Evolutionary conservation across 2,888 invertebrate genomes (phyloP), one percentile per base, ranked within the genome.

Genomic region (Sinopyrophorus schimmeli): DNA sequence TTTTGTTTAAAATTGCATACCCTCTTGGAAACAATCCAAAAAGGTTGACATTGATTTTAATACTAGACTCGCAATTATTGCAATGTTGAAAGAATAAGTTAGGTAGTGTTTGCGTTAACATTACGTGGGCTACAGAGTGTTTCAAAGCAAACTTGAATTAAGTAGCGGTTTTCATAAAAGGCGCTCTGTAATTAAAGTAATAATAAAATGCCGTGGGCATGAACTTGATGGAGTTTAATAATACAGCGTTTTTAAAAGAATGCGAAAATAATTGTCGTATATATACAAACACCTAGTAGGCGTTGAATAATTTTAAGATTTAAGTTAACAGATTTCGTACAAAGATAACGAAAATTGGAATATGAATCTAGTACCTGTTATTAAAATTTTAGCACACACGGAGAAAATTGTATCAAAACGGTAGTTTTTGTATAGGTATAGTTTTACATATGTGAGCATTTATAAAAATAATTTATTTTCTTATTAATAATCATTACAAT

Each of bases 161-260:
- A 37, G 44, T 44, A 44, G 44, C 44, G 44, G 44, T 37, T 30
- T 20, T 18, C 21, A 24, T 18, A 30, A 11, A 28, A 44, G n/a
- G 47, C 39, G 47, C 39, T 17, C 39, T 47, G 32, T 47, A 47
- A 47, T 47, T 47, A 39, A 39, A 47, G 34, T 47, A 47, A 47
- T 37, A 21, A 38, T 39, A 23, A 47, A 39, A 39, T 15, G 31
- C 47, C 39, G 20, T 17, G 3, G 10, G 32, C 20, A 18, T 10
- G 9, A 32, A 15, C 24, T 47, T 39, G 34, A 47, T 47, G 31
- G 31, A 39, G 47, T 11, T 9, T 47, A 39, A 47, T 47, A 39
- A 47, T 21, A 47, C 18, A 15, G 21, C 39, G 27, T 24, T 31
- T 18, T 17, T 31, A 11, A 39, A 46, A 47, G 32, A 39, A 39